Evolutionary conservation across 2,113 vertebrate genomes (phyloP).

Genomic region (Pardalotus punctatus): DNA sequence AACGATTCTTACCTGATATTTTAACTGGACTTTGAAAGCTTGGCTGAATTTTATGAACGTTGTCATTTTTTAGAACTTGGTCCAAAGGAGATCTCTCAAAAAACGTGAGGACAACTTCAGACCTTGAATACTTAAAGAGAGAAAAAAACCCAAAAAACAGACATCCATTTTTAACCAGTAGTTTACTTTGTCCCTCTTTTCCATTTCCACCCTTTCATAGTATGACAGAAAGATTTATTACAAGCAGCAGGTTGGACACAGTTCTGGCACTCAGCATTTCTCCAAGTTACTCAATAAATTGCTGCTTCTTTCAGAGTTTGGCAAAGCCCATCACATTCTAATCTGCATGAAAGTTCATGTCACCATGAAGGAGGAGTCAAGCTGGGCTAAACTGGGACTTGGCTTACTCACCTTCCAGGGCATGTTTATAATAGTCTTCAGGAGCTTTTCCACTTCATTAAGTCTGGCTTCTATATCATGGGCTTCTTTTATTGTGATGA

Average conservation of each 20-base stretch:
- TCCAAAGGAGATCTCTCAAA: constrained; percentile 96
- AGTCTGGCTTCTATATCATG: constrained; percentile 91
- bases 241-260: neutral
- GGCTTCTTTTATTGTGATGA: constrained; percentile 93
- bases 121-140: constrained; percentile 87
- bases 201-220: neutral
- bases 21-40: constrained; percentile 92
- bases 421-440: constrained; percentile 92
- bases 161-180: neutral
- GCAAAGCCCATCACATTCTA: neutral
- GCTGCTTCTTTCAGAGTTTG: neutral
- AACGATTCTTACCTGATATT: constrained; percentile 86
- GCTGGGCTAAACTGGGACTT: neutral
- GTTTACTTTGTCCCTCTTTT: neutral
- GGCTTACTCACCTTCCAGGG: constrained; percentile 85
- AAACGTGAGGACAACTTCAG: constrained; percentile 96
- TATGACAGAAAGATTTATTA: neutral
- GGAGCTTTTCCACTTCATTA: constrained; percentile 91
- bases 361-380: neutral
- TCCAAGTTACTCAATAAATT: neutral
- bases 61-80: constrained; percentile 93
- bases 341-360: neutral
- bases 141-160: neutral
- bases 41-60: constrained; percentile 92
- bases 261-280: neutral